Percentiles rank a stretch among this genome's conserved stretches.
Conservation (phyloP, 1,140 invertebrate genomes). For the Leptinotarsa lineolata region DNA sequence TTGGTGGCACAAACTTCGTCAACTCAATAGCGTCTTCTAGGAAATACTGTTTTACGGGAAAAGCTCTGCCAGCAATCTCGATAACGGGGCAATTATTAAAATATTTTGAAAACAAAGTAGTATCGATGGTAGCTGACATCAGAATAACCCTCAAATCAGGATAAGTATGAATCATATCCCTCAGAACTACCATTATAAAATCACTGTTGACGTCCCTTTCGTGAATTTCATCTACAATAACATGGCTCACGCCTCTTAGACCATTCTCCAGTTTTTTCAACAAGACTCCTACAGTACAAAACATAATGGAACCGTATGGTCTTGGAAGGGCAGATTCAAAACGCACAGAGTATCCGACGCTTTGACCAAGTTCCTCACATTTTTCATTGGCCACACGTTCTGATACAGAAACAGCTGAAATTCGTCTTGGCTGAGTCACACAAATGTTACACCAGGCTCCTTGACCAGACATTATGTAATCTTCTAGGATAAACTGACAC, state of each 20-base stretch:
- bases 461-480: slow-evolving; percentile 85
- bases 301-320: slow-evolving; percentile 90
- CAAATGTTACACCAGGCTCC: slow-evolving; percentile 85
- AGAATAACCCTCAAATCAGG: slow-evolving; percentile 89
- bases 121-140: slow-evolving; percentile 98
- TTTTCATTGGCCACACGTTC: slow-evolving; percentile 88
- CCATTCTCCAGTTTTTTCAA: slow-evolving; percentile 88
- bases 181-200: slow-evolving; percentile 90
- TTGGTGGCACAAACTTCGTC: slow-evolving; percentile 77
- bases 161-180: slow-evolving; percentile 90
- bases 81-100: slow-evolving; percentile 87
- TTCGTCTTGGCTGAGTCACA: slow-evolving; percentile 91
- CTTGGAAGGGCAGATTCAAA: slow-evolving; percentile 88
- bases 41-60: slow-evolving; percentile 85
- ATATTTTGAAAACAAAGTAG: slow-evolving; percentile 85
- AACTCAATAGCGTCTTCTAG: slow-evolving; percentile 87
- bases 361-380: slow-evolving; percentile 80
- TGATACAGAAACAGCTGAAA: slow-evolving; percentile 92
- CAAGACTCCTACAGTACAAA: slow-evolving; percentile 93
- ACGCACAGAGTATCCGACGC: slow-evolving; percentile 88
- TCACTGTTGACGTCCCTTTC: slow-evolving; percentile 96
- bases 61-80: slow-evolving; percentile 78
- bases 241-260: slow-evolving; percentile 84
- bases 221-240: slow-evolving; percentile 97
- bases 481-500: slow-evolving; percentile 95